Evolutionary conservation across 2,888 invertebrate genomes (phyloP).

Genomic region (Pecten maximus): DNA sequence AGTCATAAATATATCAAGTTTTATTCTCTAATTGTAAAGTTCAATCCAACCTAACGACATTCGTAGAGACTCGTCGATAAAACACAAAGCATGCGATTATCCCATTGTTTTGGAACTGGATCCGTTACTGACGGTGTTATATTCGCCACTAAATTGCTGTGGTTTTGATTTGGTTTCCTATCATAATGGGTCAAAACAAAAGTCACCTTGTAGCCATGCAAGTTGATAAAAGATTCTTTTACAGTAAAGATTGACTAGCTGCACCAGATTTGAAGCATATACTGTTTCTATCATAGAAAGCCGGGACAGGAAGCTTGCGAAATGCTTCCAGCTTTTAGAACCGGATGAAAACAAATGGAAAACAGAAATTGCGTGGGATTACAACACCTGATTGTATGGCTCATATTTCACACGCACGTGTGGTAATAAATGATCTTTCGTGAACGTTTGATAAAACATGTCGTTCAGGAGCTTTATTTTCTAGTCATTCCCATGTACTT

Average conservation of each 20-base stretch:
- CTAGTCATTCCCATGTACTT: not conserved
- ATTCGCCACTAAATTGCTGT: not conserved
- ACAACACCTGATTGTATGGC: not conserved
- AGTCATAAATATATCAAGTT: not conserved
- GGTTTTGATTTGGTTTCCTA: not conserved
- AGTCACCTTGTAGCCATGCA: not conserved
- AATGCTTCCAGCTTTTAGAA: not conserved
- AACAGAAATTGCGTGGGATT: not conserved
- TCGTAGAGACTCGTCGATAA: not conserved
- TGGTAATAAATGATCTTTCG: not conserved
- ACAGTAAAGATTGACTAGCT: not conserved
- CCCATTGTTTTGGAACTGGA: not conserved
- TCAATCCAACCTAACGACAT: not conserved
- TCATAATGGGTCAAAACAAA: not conserved
- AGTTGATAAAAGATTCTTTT: not conserved
- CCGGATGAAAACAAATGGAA: conserved; percentile 15
- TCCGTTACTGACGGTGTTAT: not conserved
- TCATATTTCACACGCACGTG: not conserved
- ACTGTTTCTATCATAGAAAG: not conserved
- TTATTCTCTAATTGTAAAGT: not conserved
- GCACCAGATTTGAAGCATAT: not conserved
- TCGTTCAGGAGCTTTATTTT: not conserved
- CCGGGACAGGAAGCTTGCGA: not conserved
- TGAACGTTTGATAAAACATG: not conserved
- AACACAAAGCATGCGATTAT: not conserved